Percentiles rank a stretch among this genome's conserved stretches.
Conservation (phyloP, 1,140 invertebrate genomes). For the Orussus abietinus region DNA sequence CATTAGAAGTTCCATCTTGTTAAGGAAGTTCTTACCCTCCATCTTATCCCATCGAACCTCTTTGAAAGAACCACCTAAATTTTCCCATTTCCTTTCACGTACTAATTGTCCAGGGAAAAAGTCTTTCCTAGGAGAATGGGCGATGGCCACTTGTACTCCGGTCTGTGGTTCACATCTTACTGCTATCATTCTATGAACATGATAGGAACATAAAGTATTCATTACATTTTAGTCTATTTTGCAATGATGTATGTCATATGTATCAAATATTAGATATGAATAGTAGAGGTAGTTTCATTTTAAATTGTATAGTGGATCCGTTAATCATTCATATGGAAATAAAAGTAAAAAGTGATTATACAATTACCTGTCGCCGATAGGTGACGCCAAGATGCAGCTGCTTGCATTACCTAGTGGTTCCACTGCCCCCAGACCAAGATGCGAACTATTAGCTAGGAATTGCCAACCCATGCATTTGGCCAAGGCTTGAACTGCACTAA, state of each 20-base stretch:
- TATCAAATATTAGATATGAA: too few species aligned
- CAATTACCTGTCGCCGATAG: constrained; percentile 69
- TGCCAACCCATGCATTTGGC: constrained; percentile 94
- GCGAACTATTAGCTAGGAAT: constrained; percentile 77
- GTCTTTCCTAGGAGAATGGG: constrained; percentile 79
- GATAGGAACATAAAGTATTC: too few species aligned
- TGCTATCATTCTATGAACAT: constrained; percentile 75
- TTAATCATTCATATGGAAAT: too few species aligned
- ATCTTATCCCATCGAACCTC: constrained; percentile 91
- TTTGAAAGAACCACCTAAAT: constrained; percentile 83
- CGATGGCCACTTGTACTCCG: constrained; percentile 68
- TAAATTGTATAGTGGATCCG: too few species aligned
- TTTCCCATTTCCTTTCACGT: constrained; percentile 86
- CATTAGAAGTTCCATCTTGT: constrained; percentile 96
- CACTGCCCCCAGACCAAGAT: constrained; percentile 82
- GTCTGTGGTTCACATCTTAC: constrained; percentile 79
- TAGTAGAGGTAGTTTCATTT: too few species aligned
- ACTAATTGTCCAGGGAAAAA: constrained; percentile 84
- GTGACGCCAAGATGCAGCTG: constrained; percentile 80
- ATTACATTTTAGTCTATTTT: constrained; percentile 7
- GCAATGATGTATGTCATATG: too few species aligned
- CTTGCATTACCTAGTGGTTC: constrained; percentile 88
- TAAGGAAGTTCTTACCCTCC: constrained; percentile 95
- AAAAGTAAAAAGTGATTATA: too few species aligned
- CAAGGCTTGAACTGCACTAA: constrained; percentile 79